These are phyloP conservation scores for Piprites chloris DNA, from an alignment of 2,113 vertebrate species.

Conservation along the genomic window DNA sequence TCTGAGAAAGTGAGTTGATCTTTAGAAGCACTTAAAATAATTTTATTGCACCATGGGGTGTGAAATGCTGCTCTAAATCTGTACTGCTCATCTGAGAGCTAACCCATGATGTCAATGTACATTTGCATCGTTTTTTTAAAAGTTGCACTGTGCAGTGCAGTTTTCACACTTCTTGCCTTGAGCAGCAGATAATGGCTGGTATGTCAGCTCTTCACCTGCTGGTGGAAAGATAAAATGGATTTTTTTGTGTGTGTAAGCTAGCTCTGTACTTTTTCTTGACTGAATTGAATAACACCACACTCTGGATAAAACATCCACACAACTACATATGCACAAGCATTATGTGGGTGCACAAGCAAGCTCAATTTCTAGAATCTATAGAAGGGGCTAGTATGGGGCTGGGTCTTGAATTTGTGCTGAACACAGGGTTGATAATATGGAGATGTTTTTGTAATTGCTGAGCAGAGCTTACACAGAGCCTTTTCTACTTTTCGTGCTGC, in stretches of 20 bases:
- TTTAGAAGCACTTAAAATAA: background rate
- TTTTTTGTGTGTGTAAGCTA: background rate
- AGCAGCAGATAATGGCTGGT: background rate
- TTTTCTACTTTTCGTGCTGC: background rate
- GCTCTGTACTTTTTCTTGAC: background rate
- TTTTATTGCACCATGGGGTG: background rate
- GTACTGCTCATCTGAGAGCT: background rate
- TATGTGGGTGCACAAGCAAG: accelerated
- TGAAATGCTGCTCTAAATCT: background rate
- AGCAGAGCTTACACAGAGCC: background rate
- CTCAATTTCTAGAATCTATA: background rate
- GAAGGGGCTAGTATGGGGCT: background rate
- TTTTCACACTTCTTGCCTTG: background rate
- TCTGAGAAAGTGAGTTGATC: background rate
- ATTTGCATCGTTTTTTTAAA: background rate
- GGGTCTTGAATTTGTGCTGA: background rate
- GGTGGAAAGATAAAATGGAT: background rate
- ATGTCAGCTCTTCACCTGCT: background rate
- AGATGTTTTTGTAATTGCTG: background rate
- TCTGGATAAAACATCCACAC: background rate
- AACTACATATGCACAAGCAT: accelerated
- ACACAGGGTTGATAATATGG: background rate
- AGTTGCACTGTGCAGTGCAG: background rate
- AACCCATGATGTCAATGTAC: background rate
- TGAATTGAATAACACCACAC: background rate